Evolutionary conservation across 1,140 invertebrate genomes (phyloP), one percentile per base, ranked within the genome.

Genomic region (Uloborus diversus): DNA sequence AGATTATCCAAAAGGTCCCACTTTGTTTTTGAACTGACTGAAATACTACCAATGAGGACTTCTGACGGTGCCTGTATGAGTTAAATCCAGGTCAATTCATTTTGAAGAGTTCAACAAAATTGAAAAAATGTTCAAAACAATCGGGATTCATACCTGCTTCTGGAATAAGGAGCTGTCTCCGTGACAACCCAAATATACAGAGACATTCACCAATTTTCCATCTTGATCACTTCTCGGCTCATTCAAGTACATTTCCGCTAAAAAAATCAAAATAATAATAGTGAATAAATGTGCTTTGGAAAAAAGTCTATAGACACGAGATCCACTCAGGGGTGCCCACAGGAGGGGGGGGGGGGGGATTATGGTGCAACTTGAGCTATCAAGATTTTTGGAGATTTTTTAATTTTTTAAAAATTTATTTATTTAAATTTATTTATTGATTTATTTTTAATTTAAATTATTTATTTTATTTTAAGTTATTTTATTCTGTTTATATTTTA

Each of bases 1-100:
- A 94, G 92, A 82, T 93, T 93, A 86, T 99, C 97, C 80, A 99
- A 88, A 83, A 95, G 92, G 85, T 95, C 94, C 97, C 97, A 99
- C 35, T 93, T 95, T 0, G 95, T 97, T 86, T 97, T 96, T 35
- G 94, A 93, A 82, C 94, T 94, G 57, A 98, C 94, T 84, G 92
- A 93, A 3, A 97, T 92, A 81, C 90, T 93, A 4, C 96, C 96
- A 85, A 99, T 95, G 4, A 93, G 88, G 65, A 90, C 88, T 83
- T 88, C 88, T 87, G 75, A 62, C 14, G 42, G 53, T 13, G 35
- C 42, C 79, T 81, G 57, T 53, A 75, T 25, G n/a, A 49, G 2
- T 33, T 32, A 37, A 23, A n/a, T 56, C 35, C 14, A 71, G 17
- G n/a, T 20, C 25, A 59, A 32, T 28, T 27, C 1, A 32, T 59